Evolutionary conservation across 2,888 invertebrate genomes (phyloP), one percentile per base, ranked within the genome.

Genomic region (Eledona agricola): DNA sequence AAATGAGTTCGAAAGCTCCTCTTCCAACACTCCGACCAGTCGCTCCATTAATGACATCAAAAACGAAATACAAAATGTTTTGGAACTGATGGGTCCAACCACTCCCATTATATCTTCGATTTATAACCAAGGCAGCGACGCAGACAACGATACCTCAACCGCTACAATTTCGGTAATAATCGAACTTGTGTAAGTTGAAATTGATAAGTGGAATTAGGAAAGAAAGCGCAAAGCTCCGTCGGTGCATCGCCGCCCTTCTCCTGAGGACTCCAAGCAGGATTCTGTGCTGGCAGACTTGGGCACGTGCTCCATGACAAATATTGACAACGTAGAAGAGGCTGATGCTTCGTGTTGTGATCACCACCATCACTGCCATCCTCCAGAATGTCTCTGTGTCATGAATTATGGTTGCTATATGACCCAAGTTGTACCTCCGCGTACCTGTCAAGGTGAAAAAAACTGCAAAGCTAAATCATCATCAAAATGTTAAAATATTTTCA

Each of bases 81-180:
- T 50, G 4, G 50, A 50, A 13, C 6, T 42, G 5, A 50, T 50
- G 50, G 50, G 50, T 11, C 31, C 40, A 5, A 34, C 10, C n/a
- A 50, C 50, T 6, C 31, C 40, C 6, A 16, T 4, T 4, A 5
- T 28, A 2, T 12, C 16, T 7, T 7, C 17, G 1, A n/a, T 22
- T 13, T 10, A 17, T 3, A 23, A 42, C 19, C 25, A 32, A 2
- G 38, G 22, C 12, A 52, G 52, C 15, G 52, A 52, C 6, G 46
- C 46, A 9, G 52, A 52, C 9, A 52, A 52, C 22, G 52, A 52
- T 15, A 40, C 29, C 1, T 38, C 46, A 6, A 13, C 26, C 7
- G 25, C 31, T 7, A n/a, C 19, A 9, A 26, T 13, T 29, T 5
- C 12, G n/a, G 25, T 25, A 26, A 26, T 9, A 26, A 26, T 2